Evolutionary conservation across 2,888 invertebrate genomes (phyloP).

Genomic region (Trachelus stipa): DNA sequence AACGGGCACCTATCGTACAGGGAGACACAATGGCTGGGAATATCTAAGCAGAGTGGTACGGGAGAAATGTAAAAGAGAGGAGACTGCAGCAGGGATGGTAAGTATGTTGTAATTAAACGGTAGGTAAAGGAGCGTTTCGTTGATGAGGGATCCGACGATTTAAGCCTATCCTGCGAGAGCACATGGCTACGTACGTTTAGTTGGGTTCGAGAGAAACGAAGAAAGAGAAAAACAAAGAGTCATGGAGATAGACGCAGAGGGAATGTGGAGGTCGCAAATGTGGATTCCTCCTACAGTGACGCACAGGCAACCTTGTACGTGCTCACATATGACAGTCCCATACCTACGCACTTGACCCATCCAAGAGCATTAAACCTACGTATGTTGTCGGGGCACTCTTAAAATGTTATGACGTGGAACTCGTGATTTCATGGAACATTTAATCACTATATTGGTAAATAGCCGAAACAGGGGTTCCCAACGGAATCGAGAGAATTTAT

Average conservation of each 20-base stretch:
- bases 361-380: conserved; percentile 47
- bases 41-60: background rate
- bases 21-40: too few species aligned
- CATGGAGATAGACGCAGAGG: too few species aligned
- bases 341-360: conserved; percentile 45
- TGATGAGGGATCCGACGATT: conserved; percentile 58
- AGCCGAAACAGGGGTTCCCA: conserved; percentile 47
- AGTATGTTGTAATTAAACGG: conserved; percentile 58
- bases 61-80: conserved; percentile 29
- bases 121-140: conserved; percentile 54
- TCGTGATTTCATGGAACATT: conserved; percentile 65
- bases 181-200: conserved; percentile 9
- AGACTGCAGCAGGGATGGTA: conserved; percentile 31
- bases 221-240: too few species aligned
- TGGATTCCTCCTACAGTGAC: background rate
- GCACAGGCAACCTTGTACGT: conserved; percentile 20
- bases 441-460: conserved; percentile 63
- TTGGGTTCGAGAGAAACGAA: background rate
- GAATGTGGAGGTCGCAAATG: background rate
- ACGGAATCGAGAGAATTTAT: background rate
- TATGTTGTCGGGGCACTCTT: conserved; percentile 51
- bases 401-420: conserved; percentile 66
- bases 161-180: conserved; percentile 44
- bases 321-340: conserved; percentile 23
- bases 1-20: too few species aligned